Conservation (phyloP, 2,888 invertebrate genomes). For the Willowsia nigromaculata region DNA sequence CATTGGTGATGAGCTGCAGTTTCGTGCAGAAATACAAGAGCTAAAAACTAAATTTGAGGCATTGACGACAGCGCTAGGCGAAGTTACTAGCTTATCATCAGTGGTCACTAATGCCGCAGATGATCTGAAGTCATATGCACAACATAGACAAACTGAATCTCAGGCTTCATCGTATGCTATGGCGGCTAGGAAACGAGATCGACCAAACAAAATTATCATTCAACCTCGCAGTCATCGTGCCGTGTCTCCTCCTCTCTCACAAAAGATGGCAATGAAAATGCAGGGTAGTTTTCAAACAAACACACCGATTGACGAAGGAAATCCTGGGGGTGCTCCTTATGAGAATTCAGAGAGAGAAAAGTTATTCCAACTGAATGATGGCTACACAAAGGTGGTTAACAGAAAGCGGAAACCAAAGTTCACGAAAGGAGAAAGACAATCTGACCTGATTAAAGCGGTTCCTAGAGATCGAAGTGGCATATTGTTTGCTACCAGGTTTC, state of each 20-base stretch:
- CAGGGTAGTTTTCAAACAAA: background rate
- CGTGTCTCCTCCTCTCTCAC: background rate
- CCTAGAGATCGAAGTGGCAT: background rate
- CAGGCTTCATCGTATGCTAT: too few relatives aligned
- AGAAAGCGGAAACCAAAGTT: too few relatives aligned
- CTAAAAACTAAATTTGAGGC: background rate
- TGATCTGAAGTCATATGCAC: too few relatives aligned
- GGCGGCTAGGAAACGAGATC: background rate
- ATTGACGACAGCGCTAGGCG: background rate
- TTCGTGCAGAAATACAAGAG: background rate
- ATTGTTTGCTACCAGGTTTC: background rate
- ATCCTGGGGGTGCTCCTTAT: too few relatives aligned
- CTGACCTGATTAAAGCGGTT: background rate
- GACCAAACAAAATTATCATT: too few relatives aligned
- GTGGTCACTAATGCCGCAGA: too few relatives aligned
- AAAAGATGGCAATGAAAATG: conserved; percentile 19
- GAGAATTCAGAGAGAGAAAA: too few relatives aligned
- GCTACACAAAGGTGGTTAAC: background rate
- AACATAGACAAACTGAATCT: too few relatives aligned
- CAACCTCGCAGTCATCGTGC: background rate
- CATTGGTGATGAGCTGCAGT: conserved; percentile 16
- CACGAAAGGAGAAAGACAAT: background rate
- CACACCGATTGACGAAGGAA: too few relatives aligned
- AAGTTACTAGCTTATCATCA: too few relatives aligned
- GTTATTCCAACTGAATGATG: too few relatives aligned